phyloP scores from a whole-genome alignment of 2,888 invertebrate species.

The Microctonus aethiopoides region DNA sequence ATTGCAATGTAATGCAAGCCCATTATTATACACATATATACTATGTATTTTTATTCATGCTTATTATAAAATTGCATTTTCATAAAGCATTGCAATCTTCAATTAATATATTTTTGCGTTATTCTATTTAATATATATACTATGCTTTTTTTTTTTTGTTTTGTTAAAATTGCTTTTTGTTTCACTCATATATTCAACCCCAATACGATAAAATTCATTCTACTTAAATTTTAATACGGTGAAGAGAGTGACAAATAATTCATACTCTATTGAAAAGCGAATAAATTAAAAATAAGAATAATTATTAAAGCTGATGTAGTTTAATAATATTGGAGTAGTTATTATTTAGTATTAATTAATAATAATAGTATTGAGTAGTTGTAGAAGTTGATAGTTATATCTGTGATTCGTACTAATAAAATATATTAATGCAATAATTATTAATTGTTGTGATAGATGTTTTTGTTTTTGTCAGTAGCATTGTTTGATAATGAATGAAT shows the following conservation, averaged over 20 bases:
- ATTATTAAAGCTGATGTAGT: neutral
- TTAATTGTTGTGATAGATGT: neutral
- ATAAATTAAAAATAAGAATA: neutral
- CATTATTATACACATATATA: slow-evolving; percentile 3
- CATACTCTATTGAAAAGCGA: too few species aligned
- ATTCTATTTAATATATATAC: neutral
- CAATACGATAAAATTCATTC: neutral
- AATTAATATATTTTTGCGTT: neutral
- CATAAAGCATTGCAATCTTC: neutral
- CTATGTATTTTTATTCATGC: neutral
- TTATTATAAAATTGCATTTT: slow-evolving; percentile 2
- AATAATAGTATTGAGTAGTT: neutral
- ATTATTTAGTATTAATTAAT: neutral
- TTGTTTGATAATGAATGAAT: neutral
- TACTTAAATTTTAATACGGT: neutral
- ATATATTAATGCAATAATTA: neutral
- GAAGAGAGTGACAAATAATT: neutral
- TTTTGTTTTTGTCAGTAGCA: neutral
- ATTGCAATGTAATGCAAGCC: neutral
- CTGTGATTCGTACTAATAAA: neutral
- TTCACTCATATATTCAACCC: neutral
- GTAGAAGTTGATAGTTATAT: neutral
- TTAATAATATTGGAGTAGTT: neutral
- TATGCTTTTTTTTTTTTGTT: neutral
- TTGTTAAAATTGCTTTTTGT: neutral